These are phyloP conservation scores for Liasis olivaceus DNA, from an alignment of 2,797 vertebrate species.

Conservation along the genomic window DNA sequence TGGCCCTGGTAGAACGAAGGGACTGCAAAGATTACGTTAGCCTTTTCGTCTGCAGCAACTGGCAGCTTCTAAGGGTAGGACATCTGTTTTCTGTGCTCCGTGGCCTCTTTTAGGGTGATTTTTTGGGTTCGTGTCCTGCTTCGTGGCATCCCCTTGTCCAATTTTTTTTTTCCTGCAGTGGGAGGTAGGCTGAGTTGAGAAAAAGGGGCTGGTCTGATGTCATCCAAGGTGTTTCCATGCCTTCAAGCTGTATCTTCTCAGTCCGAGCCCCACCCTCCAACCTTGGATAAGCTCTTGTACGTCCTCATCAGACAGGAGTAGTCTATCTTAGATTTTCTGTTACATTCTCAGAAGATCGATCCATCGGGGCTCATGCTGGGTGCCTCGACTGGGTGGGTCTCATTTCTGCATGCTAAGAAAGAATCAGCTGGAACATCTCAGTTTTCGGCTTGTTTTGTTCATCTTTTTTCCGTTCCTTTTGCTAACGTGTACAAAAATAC, in stretches of 20 bases:
- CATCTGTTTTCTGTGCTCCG: rapidly evolving
- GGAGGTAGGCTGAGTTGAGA: not conserved
- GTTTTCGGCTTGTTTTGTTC: no score
- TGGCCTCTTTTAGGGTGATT: not conserved
- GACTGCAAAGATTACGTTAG: conserved; percentile 96
- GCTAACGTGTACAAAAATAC: no score
- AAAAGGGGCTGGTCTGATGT: not conserved
- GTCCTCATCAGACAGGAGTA: no score
- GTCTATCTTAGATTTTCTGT: no score
- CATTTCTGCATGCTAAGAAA: no score
- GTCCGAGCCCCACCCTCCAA: not conserved
- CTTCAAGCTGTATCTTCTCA: not conserved
- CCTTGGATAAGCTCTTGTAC: no score
- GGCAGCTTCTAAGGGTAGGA: conserved; percentile 94
- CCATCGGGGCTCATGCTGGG: no score
- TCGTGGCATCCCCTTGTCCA: not conserved
- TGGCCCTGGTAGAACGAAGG: conserved; percentile 92
- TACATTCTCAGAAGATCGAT: no score
- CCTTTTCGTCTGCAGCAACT: conserved; percentile 94
- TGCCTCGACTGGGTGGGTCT: no score
- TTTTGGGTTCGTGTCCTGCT: not conserved
- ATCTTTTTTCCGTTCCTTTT: no score
- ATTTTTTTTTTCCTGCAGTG: not conserved
- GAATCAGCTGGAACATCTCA: no score
- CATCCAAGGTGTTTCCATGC: not conserved